These are phyloP conservation scores for Oscarella lobularis DNA, from an alignment of 37 sponge, comb jelly and placozoan species.

Conservation along the genomic window DNA sequence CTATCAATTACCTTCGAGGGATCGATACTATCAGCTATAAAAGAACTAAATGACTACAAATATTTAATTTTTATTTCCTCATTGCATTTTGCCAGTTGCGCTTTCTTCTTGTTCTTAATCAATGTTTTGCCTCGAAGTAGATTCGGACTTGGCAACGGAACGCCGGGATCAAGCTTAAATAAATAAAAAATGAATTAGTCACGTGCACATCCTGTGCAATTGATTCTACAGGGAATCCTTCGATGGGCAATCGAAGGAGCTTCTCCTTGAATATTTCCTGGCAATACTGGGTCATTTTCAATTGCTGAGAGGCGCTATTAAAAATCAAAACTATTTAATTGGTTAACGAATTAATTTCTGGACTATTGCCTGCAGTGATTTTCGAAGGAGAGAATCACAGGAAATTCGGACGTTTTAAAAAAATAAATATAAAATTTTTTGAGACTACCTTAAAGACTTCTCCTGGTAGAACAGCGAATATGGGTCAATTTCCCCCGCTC, in stretches of 20 bases:
- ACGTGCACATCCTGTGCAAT: no score
- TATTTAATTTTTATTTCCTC: no score
- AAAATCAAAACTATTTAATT: no score
- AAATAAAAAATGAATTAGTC: no score
- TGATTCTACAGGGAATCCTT: conserved; percentile 50
- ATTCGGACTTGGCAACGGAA: conserved; percentile 47
- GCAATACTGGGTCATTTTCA: conserved; percentile 53
- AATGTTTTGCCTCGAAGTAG: conserved; percentile 59
- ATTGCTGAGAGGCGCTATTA: conserved; percentile 22
- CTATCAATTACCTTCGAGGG: no score
- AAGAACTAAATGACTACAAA: no score
- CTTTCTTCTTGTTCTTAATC: conserved; percentile 37
- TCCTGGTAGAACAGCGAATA: conserved; percentile 63
- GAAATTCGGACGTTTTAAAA: conserved; percentile 76
- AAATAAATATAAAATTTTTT: background rate
- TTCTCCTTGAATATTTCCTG: conserved; percentile 41
- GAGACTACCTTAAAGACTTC: conserved; percentile 24
- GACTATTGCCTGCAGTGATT: conserved; percentile 71
- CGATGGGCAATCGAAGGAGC: conserved; percentile 44
- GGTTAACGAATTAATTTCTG: no score
- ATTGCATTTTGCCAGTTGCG: no score
- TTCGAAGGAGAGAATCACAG: conserved; percentile 82
- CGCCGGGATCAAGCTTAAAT: conserved; percentile 37
- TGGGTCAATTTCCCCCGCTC: conserved; percentile 34
- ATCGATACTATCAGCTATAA: no score